Conservation (phyloP, 1,140 invertebrate species). For the Luehdorfia chinensis region DNA sequence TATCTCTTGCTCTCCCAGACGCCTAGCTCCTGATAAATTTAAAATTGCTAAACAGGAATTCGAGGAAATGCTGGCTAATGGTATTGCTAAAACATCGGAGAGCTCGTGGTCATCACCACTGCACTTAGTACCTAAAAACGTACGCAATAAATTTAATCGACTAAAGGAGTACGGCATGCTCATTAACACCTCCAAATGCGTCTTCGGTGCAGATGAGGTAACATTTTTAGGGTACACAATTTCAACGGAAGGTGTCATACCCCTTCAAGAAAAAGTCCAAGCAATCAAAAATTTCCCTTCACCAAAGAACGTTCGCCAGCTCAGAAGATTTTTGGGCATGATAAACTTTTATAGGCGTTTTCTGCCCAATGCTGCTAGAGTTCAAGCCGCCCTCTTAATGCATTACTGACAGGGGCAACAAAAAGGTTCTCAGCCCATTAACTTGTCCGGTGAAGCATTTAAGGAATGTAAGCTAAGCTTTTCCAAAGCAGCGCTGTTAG, state of each 20-base stretch:
- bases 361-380: background rate
- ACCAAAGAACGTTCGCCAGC: background rate
- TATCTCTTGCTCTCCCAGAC: background rate
- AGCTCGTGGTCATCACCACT: background rate
- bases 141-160: background rate
- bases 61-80: background rate
- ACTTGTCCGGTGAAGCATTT: background rate
- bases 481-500: background rate
- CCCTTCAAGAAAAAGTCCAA: background rate
- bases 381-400: background rate
- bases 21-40: background rate
- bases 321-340: background rate
- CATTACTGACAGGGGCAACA: background rate
- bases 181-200: background rate
- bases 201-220: background rate
- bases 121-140: background rate
- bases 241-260: background rate
- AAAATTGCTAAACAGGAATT: background rate
- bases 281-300: background rate
- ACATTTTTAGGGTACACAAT: background rate
- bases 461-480: background rate
- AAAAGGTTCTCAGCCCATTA: background rate
- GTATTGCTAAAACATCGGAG: background rate
- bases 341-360: slow-evolving; percentile 1
- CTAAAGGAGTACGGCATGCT: background rate